Evolutionary conservation across 2,113 vertebrate genomes (phyloP).

Genomic region (Albula glossodonta): DNA sequence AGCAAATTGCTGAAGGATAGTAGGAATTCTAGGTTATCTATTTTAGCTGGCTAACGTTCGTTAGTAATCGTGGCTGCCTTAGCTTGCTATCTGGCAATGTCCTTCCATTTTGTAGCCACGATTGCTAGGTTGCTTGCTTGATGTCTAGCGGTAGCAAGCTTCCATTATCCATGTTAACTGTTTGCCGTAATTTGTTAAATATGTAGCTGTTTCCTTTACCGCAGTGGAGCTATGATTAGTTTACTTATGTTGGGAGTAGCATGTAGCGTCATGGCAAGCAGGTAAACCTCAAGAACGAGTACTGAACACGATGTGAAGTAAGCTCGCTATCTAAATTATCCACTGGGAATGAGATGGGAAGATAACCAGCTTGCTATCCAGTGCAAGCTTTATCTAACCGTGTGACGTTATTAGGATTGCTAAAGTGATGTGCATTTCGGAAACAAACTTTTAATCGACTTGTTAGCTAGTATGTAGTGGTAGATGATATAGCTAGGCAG

Average conservation of each 20-base stretch:
- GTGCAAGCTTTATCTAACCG: background rate
- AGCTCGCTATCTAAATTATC: background rate
- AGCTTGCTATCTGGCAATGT: background rate
- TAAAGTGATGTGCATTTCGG: background rate
- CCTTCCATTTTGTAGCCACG: conserved; percentile 32
- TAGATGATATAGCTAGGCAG: background rate
- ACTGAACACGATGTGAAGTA: background rate
- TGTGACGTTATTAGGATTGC: background rate
- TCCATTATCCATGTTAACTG: background rate
- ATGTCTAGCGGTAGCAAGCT: background rate
- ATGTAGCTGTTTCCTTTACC: background rate
- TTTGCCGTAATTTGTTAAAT: background rate
- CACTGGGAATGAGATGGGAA: background rate
- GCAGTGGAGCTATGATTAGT: background rate
- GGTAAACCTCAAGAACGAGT: background rate
- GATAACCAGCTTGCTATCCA: background rate
- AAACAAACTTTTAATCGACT: background rate
- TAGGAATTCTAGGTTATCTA: background rate
- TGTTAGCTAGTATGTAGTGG: background rate
- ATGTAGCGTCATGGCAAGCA: background rate
- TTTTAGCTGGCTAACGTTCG: conserved; percentile 5
- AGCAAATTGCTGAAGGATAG: conserved; percentile 30
- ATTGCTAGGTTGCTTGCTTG: background rate
- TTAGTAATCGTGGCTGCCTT: background rate
- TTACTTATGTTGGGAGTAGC: background rate